Base-by-base conservation (phyloP, 2,113 vertebrate genomes). In the Lepus americanus region DNA sequence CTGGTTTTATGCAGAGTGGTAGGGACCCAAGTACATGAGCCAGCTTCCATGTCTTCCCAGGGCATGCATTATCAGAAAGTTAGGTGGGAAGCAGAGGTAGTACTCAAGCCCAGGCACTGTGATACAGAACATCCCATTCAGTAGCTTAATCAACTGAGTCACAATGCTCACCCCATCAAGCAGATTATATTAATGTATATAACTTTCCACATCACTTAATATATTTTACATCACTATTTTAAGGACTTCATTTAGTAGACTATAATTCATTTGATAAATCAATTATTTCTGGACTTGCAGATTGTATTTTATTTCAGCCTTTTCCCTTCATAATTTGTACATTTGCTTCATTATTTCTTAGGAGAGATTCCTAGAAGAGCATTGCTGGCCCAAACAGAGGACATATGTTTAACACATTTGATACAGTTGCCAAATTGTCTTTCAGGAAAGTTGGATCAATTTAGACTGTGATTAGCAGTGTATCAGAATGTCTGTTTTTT, bases 391-490 rank as follows among this genome's bases (percentile, higher is more conserved):
- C 83, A 72, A 84, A 96, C 17, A 33, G 49, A 96, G 92, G 59
- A 76, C 96, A 90, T 95, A 92, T 96, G 90, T 91, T 95, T 93
- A 93, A 95, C 72, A 51, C 53, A 87, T 90, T 93, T 93, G 66
- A 86, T 91, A 25, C 9, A 53, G 72, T 96, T 95, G 95, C 95
- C 87, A 96, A 94, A 89, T 74, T 95, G 80, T 80, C 89, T 94
- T 97, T 95, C 77, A 95, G 67, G 80, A 94, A 95, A 94, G 66
- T 72, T 95, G 90, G 87, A 92, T 61, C 72, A 93, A 78, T 95
- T 96, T 93, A 93, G 53, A 95, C 14, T 81, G 36, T 66, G 80
- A 95, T 92, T 89, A 97, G 87, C 76, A 92, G 9, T 27, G 23
- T 49, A 80, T 67, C 76, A 84, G 63, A 82, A 83, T 94, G 51